phyloP scores from a whole-genome alignment of 1,140 invertebrate genomes.

The Caenorhabditis inopinata region DNA sequence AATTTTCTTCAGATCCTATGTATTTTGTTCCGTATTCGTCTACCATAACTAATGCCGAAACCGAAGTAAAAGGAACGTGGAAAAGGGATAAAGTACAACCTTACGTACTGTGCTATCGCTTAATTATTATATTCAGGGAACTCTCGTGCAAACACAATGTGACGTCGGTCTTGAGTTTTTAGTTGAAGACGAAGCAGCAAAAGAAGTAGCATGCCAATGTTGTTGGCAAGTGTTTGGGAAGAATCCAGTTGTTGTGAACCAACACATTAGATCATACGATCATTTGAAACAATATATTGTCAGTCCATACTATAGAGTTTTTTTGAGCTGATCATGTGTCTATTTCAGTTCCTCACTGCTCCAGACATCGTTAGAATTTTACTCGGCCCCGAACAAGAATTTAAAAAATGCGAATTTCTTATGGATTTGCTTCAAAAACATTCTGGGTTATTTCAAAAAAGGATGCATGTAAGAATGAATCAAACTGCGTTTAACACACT shows the following conservation, averaged over 20 bases:
- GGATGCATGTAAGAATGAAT: background rate
- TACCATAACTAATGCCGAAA: background rate
- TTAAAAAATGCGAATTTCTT: background rate
- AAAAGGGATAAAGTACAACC: conserved; percentile 1
- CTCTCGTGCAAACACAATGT: background rate
- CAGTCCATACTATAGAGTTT: background rate
- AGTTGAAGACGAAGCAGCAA: background rate
- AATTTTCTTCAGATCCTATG: background rate
- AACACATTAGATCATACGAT: background rate
- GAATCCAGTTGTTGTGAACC: background rate
- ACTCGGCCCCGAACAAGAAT: background rate
- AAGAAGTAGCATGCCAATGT: background rate
- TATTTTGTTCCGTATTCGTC: background rate
- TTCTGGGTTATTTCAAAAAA: background rate
- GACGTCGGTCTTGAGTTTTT: background rate
- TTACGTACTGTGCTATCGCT: too few species aligned
- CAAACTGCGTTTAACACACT: too few species aligned
- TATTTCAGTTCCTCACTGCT: background rate
- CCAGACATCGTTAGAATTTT: background rate
- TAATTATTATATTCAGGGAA: too few species aligned
- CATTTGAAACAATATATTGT: background rate
- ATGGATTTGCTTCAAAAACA: background rate
- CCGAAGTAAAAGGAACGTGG: background rate
- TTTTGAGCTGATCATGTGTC: too few species aligned
- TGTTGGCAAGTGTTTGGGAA: background rate